phyloP scores from a whole-genome alignment of 2,888 invertebrate genomes.

The Spodoptera littoralis region DNA sequence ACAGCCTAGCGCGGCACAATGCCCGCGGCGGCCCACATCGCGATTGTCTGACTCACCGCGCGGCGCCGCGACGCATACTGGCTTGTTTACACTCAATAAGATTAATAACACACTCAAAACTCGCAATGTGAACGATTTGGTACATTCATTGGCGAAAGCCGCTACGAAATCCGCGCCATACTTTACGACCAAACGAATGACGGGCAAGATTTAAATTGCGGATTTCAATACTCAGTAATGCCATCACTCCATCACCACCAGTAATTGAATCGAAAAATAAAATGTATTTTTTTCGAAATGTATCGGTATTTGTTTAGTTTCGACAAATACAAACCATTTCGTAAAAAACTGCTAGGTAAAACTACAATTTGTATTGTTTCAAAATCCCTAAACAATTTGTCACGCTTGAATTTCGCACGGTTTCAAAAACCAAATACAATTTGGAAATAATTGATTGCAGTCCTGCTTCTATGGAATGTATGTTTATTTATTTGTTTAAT shows the following conservation, averaged over 20 bases:
- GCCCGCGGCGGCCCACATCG: slow-evolving; percentile 81
- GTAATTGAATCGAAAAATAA: slow-evolving; percentile 16
- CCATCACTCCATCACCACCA: slow-evolving; percentile 11
- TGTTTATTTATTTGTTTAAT: too few species aligned
- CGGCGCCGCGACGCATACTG: slow-evolving; percentile 73
- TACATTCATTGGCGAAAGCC: slow-evolving; percentile 58
- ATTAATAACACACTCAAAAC: slow-evolving; percentile 79
- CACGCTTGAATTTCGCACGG: slow-evolving; percentile 14
- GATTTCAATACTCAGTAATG: slow-evolving; percentile 27
- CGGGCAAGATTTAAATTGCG: slow-evolving; percentile 25
- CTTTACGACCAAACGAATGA: slow-evolving; percentile 42
- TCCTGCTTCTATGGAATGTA: too few species aligned
- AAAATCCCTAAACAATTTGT: slow-evolving; percentile 5
- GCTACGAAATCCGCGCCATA: slow-evolving; percentile 44
- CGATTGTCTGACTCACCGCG: slow-evolving; percentile 82
- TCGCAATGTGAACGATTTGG: slow-evolving; percentile 59
- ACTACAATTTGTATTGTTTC: slow-evolving; percentile 11
- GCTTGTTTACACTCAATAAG: slow-evolving; percentile 83
- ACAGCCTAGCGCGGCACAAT: slow-evolving; percentile 68
- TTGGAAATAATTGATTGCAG: slow-evolving; percentile 1
- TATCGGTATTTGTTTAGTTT: not conserved
- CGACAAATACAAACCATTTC: slow-evolving; percentile 11
- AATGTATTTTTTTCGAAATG: slow-evolving; percentile 20
- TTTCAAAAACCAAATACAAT: not conserved
- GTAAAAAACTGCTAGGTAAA: slow-evolving; percentile 3